These are phyloP conservation scores for Sporophila hypoxantha DNA, from an alignment of 2,113 vertebrate genomes.

Conservation along the genomic window DNA sequence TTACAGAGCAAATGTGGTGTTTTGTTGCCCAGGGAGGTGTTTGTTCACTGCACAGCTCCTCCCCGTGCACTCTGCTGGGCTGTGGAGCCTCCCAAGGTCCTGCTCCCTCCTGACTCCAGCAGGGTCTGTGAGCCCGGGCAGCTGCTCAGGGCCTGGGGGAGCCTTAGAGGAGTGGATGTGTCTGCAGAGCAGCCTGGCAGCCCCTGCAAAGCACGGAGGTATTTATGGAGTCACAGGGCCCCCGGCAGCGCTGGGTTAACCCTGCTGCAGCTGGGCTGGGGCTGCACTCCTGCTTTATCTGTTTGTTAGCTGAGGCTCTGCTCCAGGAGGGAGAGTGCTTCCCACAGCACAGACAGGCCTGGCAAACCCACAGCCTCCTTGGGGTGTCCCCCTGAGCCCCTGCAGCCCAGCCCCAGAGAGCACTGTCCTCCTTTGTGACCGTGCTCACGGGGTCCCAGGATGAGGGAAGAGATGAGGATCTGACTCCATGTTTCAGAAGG, in stretches of 20 bases:
- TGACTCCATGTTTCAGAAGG: no score
- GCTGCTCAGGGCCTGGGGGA: background rate
- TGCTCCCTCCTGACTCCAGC: background rate
- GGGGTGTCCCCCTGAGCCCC: background rate
- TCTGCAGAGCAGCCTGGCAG: background rate
- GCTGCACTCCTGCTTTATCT: fast-evolving
- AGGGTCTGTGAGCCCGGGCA: background rate
- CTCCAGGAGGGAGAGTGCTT: background rate
- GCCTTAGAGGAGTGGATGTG: fast-evolving
- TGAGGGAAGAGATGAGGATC: no score
- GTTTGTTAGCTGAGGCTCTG: background rate
- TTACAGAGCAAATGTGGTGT: background rate
- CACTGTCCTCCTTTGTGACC: background rate
- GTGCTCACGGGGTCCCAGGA: no score
- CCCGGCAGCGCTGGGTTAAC: background rate
- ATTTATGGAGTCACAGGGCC: background rate
- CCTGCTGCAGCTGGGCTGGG: fast-evolving
- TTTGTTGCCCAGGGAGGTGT: fast-evolving
- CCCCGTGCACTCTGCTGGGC: fast-evolving
- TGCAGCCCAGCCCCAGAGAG: fast-evolving
- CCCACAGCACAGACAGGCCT: background rate
- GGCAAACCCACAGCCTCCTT: fast-evolving
- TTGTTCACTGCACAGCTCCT: fast-evolving
- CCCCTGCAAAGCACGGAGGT: background rate
- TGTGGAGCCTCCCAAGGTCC: fast-evolving